Evolutionary conservation across 2,113 vertebrate species (phyloP), one percentile per base, ranked within the genome.

Genomic region (Sinocyclocheilus maitianheensis): DNA sequence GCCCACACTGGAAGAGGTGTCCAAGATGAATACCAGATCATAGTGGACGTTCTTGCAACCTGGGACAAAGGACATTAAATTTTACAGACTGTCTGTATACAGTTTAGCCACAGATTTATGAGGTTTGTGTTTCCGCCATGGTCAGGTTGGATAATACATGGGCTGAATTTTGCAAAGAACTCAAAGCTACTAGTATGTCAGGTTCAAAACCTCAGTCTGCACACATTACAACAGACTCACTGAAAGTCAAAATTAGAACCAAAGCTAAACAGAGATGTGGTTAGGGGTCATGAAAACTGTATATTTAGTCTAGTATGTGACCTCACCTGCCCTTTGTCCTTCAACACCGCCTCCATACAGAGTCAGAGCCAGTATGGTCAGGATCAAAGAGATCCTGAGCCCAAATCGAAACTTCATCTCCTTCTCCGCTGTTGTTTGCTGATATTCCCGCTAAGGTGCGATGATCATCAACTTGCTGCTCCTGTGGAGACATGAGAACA

Each of bases 41-140:
- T 99, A 99, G 87, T 99, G 96, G 67, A 99, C 97, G 0, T 94
- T 99, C 91, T 99, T 99, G 93, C 98, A 99, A 46, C 98, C 98
- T 99, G 93, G 34, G 22, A 91, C 84, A 83, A 26, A 20, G 67
- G 40, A 83, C 18, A 84, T 51, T 0, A 40, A 4, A 26, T 81
- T 79, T 85, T n/a, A 53, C 22, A 79, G 26, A 24, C 13, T 7
- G 30, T 65, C 40, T 65, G 40, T 81, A 67, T 26, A 81, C 14
- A 81, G 60, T 48, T 81, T 48, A 65, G n/a, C 79, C 79, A 67
- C 40, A 81, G 78, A 63, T 81, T 81, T 81, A 26, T 18, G 22
- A 46, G 40, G 79, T 26, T 67, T 67, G 60, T 48, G n/a, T 81
- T 67, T 81, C 30, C 26, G 9, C 79, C 60, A 81, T 67, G 60